Conservation (phyloP, 2,888 invertebrate species). For the Erynnis tages region DNA sequence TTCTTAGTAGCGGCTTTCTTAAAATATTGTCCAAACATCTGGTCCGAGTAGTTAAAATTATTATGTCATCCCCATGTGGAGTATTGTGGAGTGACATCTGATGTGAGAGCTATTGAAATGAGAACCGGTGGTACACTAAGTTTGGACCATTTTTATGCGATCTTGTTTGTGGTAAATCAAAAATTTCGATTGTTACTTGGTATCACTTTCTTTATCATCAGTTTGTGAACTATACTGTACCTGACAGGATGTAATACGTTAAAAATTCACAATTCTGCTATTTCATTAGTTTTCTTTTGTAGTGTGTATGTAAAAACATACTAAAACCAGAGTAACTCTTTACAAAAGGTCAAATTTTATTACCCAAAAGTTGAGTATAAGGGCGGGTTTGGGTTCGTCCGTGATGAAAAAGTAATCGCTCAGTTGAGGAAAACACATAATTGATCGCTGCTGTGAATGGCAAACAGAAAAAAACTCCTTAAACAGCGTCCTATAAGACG, state of each 20-base stretch:
- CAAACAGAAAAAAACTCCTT: slow-evolving; percentile 5
- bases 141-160: too few species aligned
- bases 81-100: too few species aligned
- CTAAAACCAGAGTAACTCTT: too few species aligned
- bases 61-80: slow-evolving; percentile 13
- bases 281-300: too few species aligned
- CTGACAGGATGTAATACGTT: too few species aligned
- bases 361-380: not conserved
- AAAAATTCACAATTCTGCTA: too few species aligned
- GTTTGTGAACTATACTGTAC: too few species aligned
- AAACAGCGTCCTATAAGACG: slow-evolving; percentile 7
- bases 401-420: not conserved
- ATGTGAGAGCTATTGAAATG: slow-evolving; percentile 7
- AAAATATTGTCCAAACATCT: slow-evolving; percentile 17
- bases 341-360: not conserved
- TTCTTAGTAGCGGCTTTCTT: slow-evolving; percentile 5
- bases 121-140: too few species aligned
- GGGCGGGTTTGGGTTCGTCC: not conserved
- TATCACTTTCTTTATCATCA: too few species aligned
- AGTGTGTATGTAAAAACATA: too few species aligned
- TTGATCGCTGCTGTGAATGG: not conserved
- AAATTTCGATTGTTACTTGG: too few species aligned
- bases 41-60: slow-evolving; percentile 9
- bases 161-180: too few species aligned
- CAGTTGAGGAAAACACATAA: slow-evolving; percentile 6